phyloP scores from a whole-genome alignment of 1,140 invertebrate species.

The Tenebrio molitor region DNA sequence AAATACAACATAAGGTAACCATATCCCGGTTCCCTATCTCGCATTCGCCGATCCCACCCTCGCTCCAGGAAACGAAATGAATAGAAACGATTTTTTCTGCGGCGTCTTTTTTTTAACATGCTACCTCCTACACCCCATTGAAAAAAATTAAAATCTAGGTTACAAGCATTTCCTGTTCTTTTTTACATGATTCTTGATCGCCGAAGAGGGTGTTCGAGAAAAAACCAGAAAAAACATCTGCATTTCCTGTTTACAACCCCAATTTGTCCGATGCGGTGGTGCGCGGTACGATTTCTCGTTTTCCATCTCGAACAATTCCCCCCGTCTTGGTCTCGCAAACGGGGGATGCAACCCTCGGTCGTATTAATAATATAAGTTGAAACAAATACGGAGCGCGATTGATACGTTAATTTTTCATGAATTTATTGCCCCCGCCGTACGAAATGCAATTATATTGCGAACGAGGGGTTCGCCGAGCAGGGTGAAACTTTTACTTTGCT shows the following conservation, averaged over 20 bases:
- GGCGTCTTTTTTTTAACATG: constrained; percentile 9
- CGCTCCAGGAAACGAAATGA: constrained; percentile 5
- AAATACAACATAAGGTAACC: background rate
- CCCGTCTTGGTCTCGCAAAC: background rate
- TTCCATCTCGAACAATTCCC: constrained; percentile 13
- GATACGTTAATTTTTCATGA: constrained; percentile 19
- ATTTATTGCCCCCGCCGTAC: background rate
- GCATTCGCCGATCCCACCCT: constrained; percentile 2
- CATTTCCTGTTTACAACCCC: constrained; percentile 35
- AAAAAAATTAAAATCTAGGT: constrained; percentile 43
- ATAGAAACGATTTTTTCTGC: too few species aligned
- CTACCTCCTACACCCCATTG: background rate
- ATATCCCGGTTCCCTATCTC: too few species aligned
- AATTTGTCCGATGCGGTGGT: background rate
- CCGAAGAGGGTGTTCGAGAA: background rate
- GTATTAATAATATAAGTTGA: constrained; percentile 28
- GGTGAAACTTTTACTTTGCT: constrained; percentile 11
- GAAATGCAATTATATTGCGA: constrained; percentile 6
- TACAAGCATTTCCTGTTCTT: constrained; percentile 39
- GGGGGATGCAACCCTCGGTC: constrained; percentile 12
- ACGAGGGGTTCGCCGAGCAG: background rate
- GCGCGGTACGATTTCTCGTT: background rate
- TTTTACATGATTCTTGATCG: background rate
- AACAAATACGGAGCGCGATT: constrained; percentile 28
- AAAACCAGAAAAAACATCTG: constrained; percentile 23